Evolutionary conservation across 92 coral and sea anemone species (phyloP).

Genomic region (Pocillopora grandis): DNA sequence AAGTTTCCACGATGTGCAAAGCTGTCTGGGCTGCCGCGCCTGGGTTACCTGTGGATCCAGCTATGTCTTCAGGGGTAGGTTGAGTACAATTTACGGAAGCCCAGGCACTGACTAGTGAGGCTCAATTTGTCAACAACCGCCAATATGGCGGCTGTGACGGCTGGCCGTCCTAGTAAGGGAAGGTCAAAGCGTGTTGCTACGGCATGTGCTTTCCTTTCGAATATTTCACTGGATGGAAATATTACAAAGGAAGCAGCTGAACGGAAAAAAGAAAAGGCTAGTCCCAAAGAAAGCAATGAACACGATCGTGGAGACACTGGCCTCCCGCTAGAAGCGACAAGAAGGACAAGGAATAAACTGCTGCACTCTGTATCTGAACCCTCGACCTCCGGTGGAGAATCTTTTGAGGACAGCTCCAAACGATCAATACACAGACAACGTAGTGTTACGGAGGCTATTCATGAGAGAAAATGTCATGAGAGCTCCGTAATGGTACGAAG

Average conservation of each 20-base stretch:
- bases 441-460: slow-evolving; percentile 19
- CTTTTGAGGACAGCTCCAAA: slow-evolving; percentile 20
- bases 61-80: not conserved
- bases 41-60: not conserved
- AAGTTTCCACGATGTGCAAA: too few relatives aligned
- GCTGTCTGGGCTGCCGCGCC: too few relatives aligned
- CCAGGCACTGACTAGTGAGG: not conserved
- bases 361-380: slow-evolving; percentile 83
- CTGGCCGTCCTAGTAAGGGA: slow-evolving; percentile 72
- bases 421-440: slow-evolving; percentile 14
- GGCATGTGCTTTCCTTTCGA: slow-evolving; percentile 91
- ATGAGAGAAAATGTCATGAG: slow-evolving; percentile 28
- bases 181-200: slow-evolving; percentile 87
- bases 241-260: slow-evolving; percentile 41
- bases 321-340: slow-evolving; percentile 13
- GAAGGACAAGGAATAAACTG: slow-evolving; percentile 41
- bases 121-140: slow-evolving; percentile 44
- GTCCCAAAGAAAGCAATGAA: slow-evolving; percentile 23
- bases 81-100: not conserved
- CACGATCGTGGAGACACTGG: slow-evolving; percentile 31
- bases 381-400: slow-evolving; percentile 46
- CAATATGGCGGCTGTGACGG: slow-evolving; percentile 80
- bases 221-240: slow-evolving; percentile 93
- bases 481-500: slow-evolving; percentile 40
- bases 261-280: slow-evolving; percentile 15